phyloP scores from a whole-genome alignment of 2,113 vertebrate species.

The Antennarius striatus region DNA sequence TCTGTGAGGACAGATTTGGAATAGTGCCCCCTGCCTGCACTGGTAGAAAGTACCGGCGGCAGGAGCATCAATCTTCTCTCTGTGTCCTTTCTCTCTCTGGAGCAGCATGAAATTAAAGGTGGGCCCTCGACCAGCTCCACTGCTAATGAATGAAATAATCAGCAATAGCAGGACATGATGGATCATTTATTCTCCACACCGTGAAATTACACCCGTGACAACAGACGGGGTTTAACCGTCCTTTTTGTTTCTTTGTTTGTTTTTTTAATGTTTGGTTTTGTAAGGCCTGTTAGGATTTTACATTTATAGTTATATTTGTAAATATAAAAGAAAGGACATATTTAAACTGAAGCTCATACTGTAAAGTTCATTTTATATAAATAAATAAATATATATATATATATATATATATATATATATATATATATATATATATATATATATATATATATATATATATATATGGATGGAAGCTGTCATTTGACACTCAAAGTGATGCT shows the following conservation, averaged over 20 bases:
- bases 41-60: slow-evolving; percentile 38
- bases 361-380: too few relatives aligned
- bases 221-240: background rate
- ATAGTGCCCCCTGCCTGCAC: slow-evolving; percentile 61
- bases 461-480: too few relatives aligned
- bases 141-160: slow-evolving; percentile 73
- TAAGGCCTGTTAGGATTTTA: too few relatives aligned
- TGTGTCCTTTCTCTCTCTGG: slow-evolving; percentile 76
- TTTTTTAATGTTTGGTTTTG: background rate
- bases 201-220: slow-evolving; percentile 34
- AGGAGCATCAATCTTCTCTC: slow-evolving; percentile 76
- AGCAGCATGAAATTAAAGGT: slow-evolving; percentile 82
- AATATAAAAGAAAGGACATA: too few relatives aligned
- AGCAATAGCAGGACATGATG: slow-evolving; percentile 72
- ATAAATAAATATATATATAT: too few relatives aligned
- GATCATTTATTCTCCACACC: slow-evolving; percentile 71
- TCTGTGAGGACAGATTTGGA: slow-evolving; percentile 8
- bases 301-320: background rate
- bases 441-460: too few relatives aligned
- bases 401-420: too few relatives aligned
- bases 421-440: too few relatives aligned
- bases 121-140: slow-evolving; percentile 60
- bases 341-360: too few relatives aligned
- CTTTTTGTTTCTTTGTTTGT: background rate
- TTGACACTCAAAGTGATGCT: too few relatives aligned